phyloP scores from a whole-genome alignment of 1,140 invertebrate species.

The Onthophagus taurus region DNA sequence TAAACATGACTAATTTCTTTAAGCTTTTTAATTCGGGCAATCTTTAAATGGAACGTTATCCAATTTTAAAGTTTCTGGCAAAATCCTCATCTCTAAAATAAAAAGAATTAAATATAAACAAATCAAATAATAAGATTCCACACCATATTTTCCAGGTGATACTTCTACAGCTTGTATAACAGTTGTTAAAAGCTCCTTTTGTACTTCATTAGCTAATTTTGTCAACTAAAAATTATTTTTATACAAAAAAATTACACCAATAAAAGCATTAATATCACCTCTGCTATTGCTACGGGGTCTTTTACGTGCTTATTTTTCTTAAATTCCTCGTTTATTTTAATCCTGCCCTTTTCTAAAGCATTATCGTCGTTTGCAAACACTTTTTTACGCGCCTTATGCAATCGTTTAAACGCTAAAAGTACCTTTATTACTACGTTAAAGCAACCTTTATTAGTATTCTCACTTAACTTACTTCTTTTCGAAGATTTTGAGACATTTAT shows the following conservation, averaged over 20 bases:
- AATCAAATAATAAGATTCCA: neutral
- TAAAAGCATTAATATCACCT: slow-evolving; percentile 38
- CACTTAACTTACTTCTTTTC: too few species aligned
- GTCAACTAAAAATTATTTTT: slow-evolving; percentile 45
- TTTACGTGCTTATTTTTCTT: slow-evolving; percentile 48
- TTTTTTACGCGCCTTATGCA: slow-evolving; percentile 51
- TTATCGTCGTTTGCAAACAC: slow-evolving; percentile 51
- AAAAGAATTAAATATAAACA: neutral
- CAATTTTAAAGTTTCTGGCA: slow-evolving; percentile 42
- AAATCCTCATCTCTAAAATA: slow-evolving; percentile 38
- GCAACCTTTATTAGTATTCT: too few species aligned
- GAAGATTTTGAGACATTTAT: too few species aligned
- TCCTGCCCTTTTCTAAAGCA: slow-evolving; percentile 46
- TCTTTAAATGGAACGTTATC: slow-evolving; percentile 45
- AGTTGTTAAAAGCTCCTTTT: slow-evolving; percentile 51
- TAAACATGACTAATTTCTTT: neutral
- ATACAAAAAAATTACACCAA: neutral
- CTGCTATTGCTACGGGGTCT: slow-evolving; percentile 43
- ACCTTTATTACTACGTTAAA: too few species aligned
- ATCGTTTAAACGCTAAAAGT: slow-evolving; percentile 49
- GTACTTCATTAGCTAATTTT: slow-evolving; percentile 50
- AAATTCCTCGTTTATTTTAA: slow-evolving; percentile 57
- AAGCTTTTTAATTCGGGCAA: slow-evolving; percentile 2
- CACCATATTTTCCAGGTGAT: slow-evolving; percentile 44
- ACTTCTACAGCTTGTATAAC: slow-evolving; percentile 54